These are phyloP conservation scores for Teleiodes luculella DNA, from an alignment of 2,888 invertebrate species.

Conservation along the genomic window DNA sequence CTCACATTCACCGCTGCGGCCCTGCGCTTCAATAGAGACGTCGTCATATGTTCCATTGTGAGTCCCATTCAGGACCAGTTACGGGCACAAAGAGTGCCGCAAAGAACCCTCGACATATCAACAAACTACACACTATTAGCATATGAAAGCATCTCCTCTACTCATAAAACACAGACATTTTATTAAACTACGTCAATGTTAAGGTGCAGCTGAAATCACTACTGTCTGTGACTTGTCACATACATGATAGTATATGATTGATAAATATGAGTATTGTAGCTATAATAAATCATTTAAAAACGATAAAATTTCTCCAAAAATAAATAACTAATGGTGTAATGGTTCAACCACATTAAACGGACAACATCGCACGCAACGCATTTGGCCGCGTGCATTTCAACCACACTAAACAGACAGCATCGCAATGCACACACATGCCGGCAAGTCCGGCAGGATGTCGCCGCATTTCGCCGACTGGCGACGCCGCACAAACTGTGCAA, in stretches of 20 bases:
- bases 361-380: no score
- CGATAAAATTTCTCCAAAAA: no score
- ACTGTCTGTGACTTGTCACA: slow-evolving; percentile 29
- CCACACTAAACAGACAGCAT: no score
- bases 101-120: slow-evolving; percentile 75
- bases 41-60: slow-evolving; percentile 69
- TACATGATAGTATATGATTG: slow-evolving; percentile 27
- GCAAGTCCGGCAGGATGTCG: no score
- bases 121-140: slow-evolving; percentile 76
- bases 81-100: slow-evolving; percentile 65
- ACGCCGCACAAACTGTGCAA: no score
- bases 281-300: no score
- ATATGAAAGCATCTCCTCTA: slow-evolving; percentile 58
- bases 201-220: slow-evolving; percentile 47
- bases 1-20: slow-evolving; percentile 44
- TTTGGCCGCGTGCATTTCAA: no score
- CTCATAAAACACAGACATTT: slow-evolving; percentile 60
- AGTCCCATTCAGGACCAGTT: slow-evolving; percentile 58
- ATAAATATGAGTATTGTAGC: no score
- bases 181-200: slow-evolving; percentile 63
- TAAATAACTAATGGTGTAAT: no score
- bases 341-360: no score
- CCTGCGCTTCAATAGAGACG: slow-evolving; percentile 58
- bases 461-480: no score
- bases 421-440: no score